A percentile compares a stretch with the other conserved stretches of the same genome.
Evolutionary conservation across 2,797 vertebrate species (phyloP).

Genomic region (Molossus molossus): DNA sequence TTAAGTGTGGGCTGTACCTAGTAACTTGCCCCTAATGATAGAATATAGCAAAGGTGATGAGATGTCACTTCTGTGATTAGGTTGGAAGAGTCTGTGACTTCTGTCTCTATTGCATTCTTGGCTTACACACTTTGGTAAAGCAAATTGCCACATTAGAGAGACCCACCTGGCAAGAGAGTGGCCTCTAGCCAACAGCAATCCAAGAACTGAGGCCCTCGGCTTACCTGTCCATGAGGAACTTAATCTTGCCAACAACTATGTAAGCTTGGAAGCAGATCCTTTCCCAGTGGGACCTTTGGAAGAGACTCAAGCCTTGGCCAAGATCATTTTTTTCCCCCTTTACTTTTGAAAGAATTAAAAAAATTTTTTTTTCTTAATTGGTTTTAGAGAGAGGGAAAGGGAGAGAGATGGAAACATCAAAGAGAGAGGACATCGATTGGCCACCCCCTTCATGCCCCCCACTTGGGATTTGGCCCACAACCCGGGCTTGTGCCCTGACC

Average conservation of each 20-base stretch:
- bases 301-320: background rate
- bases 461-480: too few species aligned
- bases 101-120: background rate
- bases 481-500: too few species aligned
- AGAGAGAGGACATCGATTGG: too few species aligned
- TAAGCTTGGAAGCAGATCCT: too few species aligned
- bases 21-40: background rate
- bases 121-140: background rate
- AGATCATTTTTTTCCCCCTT: background rate
- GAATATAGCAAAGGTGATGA: background rate
- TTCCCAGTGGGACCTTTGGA: background rate
- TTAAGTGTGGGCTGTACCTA: background rate
- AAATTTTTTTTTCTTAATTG: too few species aligned
- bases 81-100: background rate
- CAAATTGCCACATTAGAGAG: background rate
- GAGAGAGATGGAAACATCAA: too few species aligned
- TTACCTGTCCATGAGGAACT: background rate
- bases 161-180: background rate
- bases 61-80: background rate
- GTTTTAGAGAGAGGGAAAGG: too few species aligned
- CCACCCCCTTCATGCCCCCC: too few species aligned
- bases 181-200: background rate
- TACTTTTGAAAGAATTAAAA: too few species aligned
- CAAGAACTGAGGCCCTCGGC: background rate
- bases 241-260: background rate